phyloP scores from a whole-genome alignment of 2,888 invertebrate genomes.

The Pseudoips prasinana region DNA sequence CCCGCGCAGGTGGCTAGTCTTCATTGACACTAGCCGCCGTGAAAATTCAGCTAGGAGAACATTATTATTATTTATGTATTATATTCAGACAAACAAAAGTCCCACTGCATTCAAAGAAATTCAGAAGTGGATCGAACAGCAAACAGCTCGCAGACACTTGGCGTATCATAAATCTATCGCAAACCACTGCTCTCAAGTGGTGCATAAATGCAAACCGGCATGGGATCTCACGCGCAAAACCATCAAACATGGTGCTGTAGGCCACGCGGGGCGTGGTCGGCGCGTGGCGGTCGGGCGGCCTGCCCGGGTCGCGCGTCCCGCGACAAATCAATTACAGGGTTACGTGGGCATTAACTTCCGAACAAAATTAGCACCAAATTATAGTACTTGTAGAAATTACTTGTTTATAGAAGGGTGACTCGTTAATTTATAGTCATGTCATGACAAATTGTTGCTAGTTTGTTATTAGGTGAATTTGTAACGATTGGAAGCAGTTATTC shows the following conservation, averaged over 20 bases:
- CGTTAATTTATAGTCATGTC: conserved; percentile 62
- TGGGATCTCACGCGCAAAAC: conserved; percentile 58
- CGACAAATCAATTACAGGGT: conserved; percentile 79
- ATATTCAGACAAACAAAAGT: too few relatives aligned
- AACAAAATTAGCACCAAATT: conserved; percentile 73
- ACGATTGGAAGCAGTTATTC: conserved; percentile 14
- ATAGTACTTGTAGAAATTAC: conserved; percentile 60
- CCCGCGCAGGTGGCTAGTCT: too few relatives aligned
- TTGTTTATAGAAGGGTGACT: conserved; percentile 65
- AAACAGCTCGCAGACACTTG: too few relatives aligned
- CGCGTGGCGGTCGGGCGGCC: conserved; percentile 54
- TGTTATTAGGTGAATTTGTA: conserved; percentile 20
- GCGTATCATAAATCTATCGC: not conserved
- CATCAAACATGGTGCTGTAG: conserved; percentile 41
- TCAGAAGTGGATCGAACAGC: too few relatives aligned
- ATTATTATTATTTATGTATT: too few relatives aligned
- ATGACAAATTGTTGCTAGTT: conserved; percentile 33
- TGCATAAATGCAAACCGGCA: conserved; percentile 38
- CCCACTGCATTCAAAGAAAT: too few relatives aligned
- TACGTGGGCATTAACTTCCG: conserved; percentile 59
- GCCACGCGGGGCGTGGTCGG: conserved; percentile 43
- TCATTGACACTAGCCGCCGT: too few relatives aligned
- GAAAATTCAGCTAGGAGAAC: too few relatives aligned
- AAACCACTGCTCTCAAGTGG: conserved; percentile 22
- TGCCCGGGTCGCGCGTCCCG: conserved; percentile 42